Percentiles rank a stretch among this genome's conserved stretches.
phyloP scores from a whole-genome alignment of 2,113 vertebrate genomes.

The Haemorhous mexicanus region DNA sequence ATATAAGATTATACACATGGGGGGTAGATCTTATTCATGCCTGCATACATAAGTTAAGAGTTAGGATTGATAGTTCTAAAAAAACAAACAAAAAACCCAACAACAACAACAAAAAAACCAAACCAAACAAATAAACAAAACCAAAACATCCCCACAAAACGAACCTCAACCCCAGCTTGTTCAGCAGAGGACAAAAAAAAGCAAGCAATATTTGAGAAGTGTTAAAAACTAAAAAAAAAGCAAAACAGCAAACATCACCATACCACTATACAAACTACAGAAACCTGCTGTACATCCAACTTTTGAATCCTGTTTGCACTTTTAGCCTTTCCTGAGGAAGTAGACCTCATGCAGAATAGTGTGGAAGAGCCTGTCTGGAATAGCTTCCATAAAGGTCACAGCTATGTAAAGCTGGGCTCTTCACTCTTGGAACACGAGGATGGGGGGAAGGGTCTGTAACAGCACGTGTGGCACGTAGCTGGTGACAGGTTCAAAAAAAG shows the following conservation, averaged over 20 bases:
- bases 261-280: background rate
- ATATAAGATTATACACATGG: background rate
- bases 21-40: background rate
- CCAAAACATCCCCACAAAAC: no score
- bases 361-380: background rate
- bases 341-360: background rate
- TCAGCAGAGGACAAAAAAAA: background rate
- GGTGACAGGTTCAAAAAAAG: background rate
- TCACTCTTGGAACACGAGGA: background rate
- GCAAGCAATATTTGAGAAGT: background rate
- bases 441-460: background rate
- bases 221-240: background rate
- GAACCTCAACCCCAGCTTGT: accelerated
- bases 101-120: no score
- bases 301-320: background rate
- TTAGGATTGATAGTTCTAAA: background rate
- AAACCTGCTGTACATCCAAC: accelerated
- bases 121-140: background rate
- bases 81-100: background rate
- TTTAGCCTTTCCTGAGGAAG: background rate
- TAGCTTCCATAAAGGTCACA: background rate
- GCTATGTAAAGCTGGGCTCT: background rate
- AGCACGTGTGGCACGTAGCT: accelerated
- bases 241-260: background rate
- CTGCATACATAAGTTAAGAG: background rate